Base-by-base conservation (phyloP, 1,140 invertebrate species). In the Ceratosolen solmsi region DNA sequence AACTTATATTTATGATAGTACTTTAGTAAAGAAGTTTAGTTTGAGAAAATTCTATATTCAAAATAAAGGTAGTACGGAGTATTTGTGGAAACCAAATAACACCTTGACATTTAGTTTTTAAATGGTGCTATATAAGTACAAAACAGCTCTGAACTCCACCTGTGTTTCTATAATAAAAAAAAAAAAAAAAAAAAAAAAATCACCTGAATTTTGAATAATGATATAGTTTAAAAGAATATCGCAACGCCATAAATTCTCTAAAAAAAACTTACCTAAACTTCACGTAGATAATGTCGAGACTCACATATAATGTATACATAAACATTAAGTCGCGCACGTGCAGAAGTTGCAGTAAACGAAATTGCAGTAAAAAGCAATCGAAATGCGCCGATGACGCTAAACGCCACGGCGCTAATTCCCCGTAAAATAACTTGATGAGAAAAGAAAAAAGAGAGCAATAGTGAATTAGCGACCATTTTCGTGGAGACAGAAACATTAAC, bases 401-500 rank as follows among this genome's bases (percentile, higher is more conserved):
- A 63, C 3, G 13, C 30, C 30, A 27, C 33, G 30, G 27, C 60
- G 30, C 60, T 63, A 63, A 63, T 63, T 36, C 60, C 33, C 60
- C 60, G 60, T 63, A 63, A 63, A 63, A n/a, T n/a, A n/a, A n/a
- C n/a, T n/a, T n/a, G 3, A 54, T 2, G 20, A 22, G 36, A 20
- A 58, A 63, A 60, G 13, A 46, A 60, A 78, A 30, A 51, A 15
- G 51, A 54, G 30, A 38, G 1, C 22, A 56, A 56, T 54, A 54
- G 22, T 36, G 27, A 74, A 33, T 46, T 51, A 71, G 27, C 38
- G 17, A 27, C 49, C 17, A 38, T 13, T 30, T 30, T 74, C 30
- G n/a, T 49, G 54, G 11, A 54, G 51, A 65, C 33, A 71, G n/a
- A 68, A 27, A 79, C 49, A 49, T 56, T 20, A 56, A 20, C 36